Percentiles rank a stretch among this genome's conserved stretches.
These are phyloP conservation scores for Eupithecia inturbata DNA, from an alignment of 2,888 invertebrate species.

Conservation along the genomic window DNA sequence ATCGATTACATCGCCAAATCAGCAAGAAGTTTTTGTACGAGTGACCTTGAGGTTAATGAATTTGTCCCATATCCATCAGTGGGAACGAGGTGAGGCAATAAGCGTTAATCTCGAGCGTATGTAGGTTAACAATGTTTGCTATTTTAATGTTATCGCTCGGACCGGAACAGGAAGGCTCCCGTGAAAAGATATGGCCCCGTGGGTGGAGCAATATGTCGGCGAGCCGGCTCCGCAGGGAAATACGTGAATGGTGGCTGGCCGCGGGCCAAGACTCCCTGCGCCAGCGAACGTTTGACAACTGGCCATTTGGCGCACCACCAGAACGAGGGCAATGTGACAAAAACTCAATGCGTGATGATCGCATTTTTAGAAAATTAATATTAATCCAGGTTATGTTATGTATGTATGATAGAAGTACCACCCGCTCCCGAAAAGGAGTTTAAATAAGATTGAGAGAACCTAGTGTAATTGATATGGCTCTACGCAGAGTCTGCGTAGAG, in stretches of 20 bases:
- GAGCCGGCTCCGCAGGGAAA: conserved; percentile 45
- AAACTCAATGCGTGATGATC: conserved; percentile 50
- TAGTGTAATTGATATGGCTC: background rate
- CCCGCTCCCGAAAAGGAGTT: background rate
- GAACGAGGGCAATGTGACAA: conserved; percentile 66
- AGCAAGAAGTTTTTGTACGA: conserved; percentile 22
- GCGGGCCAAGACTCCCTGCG: conserved; percentile 49
- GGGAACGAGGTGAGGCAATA: conserved; percentile 20
- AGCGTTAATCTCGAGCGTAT: conserved; percentile 25
- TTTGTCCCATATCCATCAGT: conserved; percentile 25
- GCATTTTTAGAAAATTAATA: conserved; percentile 39
- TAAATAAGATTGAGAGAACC: background rate
- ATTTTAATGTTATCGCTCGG: conserved; percentile 40
- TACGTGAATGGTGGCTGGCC: conserved; percentile 68
- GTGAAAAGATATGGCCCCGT: conserved; percentile 52
- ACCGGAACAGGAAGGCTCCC: conserved; percentile 73
- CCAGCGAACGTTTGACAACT: conserved; percentile 50
- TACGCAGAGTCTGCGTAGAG: background rate
- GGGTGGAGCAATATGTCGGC: conserved; percentile 56
- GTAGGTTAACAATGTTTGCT: conserved; percentile 36
- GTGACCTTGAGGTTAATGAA: conserved; percentile 31
- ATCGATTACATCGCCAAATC: conserved; percentile 22
- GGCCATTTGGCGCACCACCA: conserved; percentile 65
- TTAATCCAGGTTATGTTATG: background rate
- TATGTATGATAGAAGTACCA: background rate